Conservation (phyloP, 2,888 invertebrate species). For the Eucriotettix oculatus region DNA sequence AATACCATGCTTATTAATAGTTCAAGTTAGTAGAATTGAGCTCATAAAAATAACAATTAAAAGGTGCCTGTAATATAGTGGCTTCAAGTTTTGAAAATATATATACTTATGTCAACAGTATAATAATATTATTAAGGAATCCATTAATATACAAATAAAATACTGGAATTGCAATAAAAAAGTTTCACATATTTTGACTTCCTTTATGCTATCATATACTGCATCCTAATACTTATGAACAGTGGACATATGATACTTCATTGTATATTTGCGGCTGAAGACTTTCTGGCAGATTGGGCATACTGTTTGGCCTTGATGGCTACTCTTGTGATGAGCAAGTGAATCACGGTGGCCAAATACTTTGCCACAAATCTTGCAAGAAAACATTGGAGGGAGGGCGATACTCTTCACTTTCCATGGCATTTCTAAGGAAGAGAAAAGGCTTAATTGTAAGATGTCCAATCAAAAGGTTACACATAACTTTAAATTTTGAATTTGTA, state of each 20-base stretch:
- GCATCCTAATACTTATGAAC: neutral
- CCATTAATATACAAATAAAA: neutral
- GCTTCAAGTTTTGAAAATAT: no score
- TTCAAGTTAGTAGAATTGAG: no score
- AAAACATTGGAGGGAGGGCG: constrained; percentile 19
- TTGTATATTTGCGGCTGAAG: constrained; percentile 29
- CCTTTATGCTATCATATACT: neutral
- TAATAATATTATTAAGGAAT: no score
- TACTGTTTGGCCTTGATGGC: constrained; percentile 43
- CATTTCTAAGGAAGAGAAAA: no score
- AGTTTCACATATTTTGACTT: neutral
- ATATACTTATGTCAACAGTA: no score
- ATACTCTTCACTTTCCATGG: no score
- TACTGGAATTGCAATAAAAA: neutral
- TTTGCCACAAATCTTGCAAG: constrained; percentile 44
- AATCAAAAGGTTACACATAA: no score
- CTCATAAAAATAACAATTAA: no score
- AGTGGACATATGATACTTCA: constrained; percentile 1
- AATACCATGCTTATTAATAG: no score
- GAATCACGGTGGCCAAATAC: constrained; percentile 44
- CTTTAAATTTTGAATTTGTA: no score
- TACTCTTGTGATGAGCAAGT: constrained; percentile 41
- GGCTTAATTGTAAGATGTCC: no score
- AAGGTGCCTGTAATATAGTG: no score
- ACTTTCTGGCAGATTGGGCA: constrained; percentile 43